phyloP scores from a whole-genome alignment of 2,888 invertebrate species.

The Megalurothrips usitatus region DNA sequence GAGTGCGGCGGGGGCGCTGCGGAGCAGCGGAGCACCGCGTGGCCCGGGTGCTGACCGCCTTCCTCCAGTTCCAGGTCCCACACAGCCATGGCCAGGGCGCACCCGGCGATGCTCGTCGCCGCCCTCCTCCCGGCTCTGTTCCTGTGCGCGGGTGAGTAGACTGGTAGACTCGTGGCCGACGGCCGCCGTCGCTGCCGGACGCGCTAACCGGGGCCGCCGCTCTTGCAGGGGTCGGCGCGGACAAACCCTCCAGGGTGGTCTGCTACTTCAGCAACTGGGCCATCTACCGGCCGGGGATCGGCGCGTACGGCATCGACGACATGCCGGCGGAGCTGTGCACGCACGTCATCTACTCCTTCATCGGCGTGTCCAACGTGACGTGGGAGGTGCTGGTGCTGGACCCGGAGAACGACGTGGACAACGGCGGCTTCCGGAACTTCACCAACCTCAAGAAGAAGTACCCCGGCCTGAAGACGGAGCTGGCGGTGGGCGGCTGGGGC shows the following conservation, averaged over 20 bases:
- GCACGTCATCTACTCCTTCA: conserved; percentile 82
- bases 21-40: no score
- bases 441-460: conserved; percentile 64
- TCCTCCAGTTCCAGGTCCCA: background rate
- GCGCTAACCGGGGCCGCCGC: background rate
- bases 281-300: conserved; percentile 74
- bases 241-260: conserved; percentile 46
- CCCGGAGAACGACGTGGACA: conserved; percentile 71
- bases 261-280: conserved; percentile 80
- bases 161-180: background rate
- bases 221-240: conserved; percentile 31
- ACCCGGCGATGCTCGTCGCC: background rate
- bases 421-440: conserved; percentile 74
- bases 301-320: conserved; percentile 78
- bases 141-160: background rate
- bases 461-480: conserved; percentile 68
- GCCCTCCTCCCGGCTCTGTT: background rate
- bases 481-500: conserved; percentile 88
- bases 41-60: background rate
- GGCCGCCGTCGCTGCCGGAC: background rate
- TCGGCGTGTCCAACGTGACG: conserved; percentile 73
- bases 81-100: background rate
- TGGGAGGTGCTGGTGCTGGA: conserved; percentile 76
- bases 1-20: no score
- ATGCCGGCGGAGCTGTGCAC: conserved; percentile 78